Conservation (phyloP, 1,140 invertebrate species). For the Nymphalis io region DNA sequence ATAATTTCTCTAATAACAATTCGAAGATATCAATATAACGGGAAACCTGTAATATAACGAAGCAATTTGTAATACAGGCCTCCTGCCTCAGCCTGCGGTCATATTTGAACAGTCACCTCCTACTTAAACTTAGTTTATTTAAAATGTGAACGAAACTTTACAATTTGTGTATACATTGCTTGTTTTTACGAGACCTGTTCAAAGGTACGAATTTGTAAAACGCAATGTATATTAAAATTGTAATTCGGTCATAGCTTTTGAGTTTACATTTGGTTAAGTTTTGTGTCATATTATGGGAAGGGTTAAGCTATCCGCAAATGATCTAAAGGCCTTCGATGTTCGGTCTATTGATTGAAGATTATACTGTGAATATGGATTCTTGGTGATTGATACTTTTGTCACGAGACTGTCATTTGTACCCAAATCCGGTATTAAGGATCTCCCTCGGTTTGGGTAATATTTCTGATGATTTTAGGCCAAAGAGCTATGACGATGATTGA, state of each 20-base stretch:
- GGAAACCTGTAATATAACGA: slow-evolving; percentile 37
- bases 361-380: slow-evolving; percentile 32
- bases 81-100: slow-evolving; percentile 33
- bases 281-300: slow-evolving; percentile 29
- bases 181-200: background rate
- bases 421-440: background rate
- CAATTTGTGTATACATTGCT: background rate
- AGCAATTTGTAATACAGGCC: slow-evolving; percentile 37
- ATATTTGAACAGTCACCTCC: slow-evolving; percentile 30
- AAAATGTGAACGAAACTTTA: background rate
- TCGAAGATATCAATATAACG: slow-evolving; percentile 27
- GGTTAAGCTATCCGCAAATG: slow-evolving; percentile 40
- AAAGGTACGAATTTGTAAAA: background rate
- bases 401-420: slow-evolving; percentile 14
- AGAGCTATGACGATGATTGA: background rate
- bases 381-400: slow-evolving; percentile 33
- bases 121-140: background rate
- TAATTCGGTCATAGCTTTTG: background rate
- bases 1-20: slow-evolving; percentile 32
- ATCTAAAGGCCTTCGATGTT: slow-evolving; percentile 29
- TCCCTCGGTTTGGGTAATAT: background rate
- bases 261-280: slow-evolving; percentile 1
- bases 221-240: slow-evolving; percentile 23
- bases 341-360: slow-evolving; percentile 37
- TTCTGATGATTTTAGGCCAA: background rate